phyloP scores from a whole-genome alignment of 1,140 invertebrate genomes.

The Parapsyche elsis region DNA sequence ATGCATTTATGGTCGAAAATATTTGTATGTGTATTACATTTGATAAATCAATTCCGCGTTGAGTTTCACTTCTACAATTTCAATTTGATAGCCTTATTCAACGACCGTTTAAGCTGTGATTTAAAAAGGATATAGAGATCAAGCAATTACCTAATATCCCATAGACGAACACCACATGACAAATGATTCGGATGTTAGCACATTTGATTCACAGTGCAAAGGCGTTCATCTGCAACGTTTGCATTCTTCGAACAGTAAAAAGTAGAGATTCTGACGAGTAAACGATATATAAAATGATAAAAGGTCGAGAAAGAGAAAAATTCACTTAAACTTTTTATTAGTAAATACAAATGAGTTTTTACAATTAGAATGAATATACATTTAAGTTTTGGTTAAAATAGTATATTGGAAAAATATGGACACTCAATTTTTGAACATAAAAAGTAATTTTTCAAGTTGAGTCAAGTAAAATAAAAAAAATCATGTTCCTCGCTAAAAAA shows the following conservation, averaged over 20 bases:
- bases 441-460: no score
- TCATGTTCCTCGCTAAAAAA: no score
- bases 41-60: neutral
- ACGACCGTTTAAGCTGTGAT: conserved; percentile 2
- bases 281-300: neutral
- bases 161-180: neutral
- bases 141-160: conserved; percentile 31
- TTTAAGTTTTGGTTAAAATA: no score
- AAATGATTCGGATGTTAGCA: neutral
- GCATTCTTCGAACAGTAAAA: neutral
- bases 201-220: no score
- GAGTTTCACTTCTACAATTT: neutral
- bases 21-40: neutral
- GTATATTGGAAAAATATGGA: no score
- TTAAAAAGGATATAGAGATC: conserved; percentile 39
- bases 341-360: no score
- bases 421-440: no score
- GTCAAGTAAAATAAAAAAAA: no score
- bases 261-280: neutral
- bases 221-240: neutral
- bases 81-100: neutral
- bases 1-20: no score
- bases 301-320: neutral
- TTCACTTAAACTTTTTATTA: no score
- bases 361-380: no score